Conservation (phyloP, 2,113 vertebrate genomes). For the Empidonax traillii region DNA sequence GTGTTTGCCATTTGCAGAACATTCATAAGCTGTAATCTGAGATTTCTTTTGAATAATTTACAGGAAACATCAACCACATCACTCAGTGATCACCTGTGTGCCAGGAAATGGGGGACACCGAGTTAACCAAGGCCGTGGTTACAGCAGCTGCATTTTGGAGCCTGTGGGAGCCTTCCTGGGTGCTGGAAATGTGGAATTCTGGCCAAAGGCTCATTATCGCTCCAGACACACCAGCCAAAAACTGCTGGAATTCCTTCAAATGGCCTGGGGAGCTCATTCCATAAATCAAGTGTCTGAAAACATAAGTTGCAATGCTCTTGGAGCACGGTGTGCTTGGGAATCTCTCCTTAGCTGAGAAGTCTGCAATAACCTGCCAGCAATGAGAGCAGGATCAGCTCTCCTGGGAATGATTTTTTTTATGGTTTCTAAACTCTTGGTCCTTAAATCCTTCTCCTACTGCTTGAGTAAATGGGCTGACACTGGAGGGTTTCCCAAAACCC, state of each 20-base stretch:
- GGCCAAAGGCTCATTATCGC: background rate
- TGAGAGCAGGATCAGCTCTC: rapidly evolving
- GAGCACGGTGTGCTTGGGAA: background rate
- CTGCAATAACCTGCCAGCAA: background rate
- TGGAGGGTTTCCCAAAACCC: background rate
- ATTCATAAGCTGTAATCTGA: background rate
- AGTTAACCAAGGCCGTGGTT: no score
- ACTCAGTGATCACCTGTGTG: background rate
- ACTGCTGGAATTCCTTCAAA: background rate
- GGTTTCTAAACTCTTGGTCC: background rate
- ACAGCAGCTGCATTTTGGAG: background rate
- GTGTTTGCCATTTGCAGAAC: background rate
- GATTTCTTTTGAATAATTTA: background rate
- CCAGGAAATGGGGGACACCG: background rate
- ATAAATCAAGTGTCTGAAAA: background rate
- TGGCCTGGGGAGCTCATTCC: background rate
- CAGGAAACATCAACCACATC: background rate
- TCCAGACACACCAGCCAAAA: background rate
- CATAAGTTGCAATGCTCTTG: background rate
- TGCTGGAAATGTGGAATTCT: rapidly evolving
- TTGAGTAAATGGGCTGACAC: background rate
- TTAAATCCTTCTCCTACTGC: background rate
- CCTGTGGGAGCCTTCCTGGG: background rate
- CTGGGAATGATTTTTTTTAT: background rate
- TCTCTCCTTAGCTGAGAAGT: background rate